phyloP scores from a whole-genome alignment of 2,888 invertebrate species.

The Chesias legatella region DNA sequence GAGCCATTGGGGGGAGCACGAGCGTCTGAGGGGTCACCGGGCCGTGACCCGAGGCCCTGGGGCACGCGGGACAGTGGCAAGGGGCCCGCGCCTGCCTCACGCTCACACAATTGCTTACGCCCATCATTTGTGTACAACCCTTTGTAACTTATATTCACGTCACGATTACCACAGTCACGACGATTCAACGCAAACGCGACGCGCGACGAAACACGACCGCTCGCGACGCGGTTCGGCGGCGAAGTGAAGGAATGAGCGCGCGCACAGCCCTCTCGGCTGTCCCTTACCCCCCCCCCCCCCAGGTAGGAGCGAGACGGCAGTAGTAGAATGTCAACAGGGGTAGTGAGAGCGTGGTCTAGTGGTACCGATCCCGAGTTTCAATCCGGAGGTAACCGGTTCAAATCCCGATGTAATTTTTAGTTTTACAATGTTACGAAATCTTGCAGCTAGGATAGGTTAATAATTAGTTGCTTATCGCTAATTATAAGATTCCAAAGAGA shows the following conservation, averaged over 20 bases:
- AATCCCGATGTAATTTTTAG: too few species aligned
- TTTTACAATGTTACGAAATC: too few species aligned
- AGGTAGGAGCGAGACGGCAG: conserved; percentile 24
- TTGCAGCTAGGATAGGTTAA: too few species aligned
- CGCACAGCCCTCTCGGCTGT: conserved; percentile 32
- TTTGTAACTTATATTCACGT: conserved; percentile 29
- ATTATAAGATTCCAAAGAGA: too few species aligned
- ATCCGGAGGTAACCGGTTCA: too few species aligned
- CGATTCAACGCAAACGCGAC: conserved; percentile 8
- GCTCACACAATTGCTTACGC: conserved; percentile 80
- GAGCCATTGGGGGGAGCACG: conserved; percentile 71
- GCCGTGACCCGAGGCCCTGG: conserved; percentile 64
- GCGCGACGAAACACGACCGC: conserved; percentile 50
- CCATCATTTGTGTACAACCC: conserved; percentile 65
- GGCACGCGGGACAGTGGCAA: conserved; percentile 79
- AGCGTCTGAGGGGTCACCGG: conserved; percentile 69
- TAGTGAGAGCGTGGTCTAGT: too few species aligned
- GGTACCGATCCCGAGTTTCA: too few species aligned
- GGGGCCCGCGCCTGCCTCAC: conserved; percentile 77
- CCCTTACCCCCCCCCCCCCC: conserved; percentile 24
- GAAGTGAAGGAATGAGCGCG: conserved; percentile 59
- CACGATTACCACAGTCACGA: conserved; percentile 29
- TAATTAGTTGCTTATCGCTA: too few species aligned
- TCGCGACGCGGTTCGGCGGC: conserved; percentile 54
- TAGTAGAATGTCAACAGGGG: conserved; percentile 46